These are phyloP conservation scores for Didymodactylos carnosus DNA, from an alignment of 2,888 invertebrate species.

Conservation along the genomic window DNA sequence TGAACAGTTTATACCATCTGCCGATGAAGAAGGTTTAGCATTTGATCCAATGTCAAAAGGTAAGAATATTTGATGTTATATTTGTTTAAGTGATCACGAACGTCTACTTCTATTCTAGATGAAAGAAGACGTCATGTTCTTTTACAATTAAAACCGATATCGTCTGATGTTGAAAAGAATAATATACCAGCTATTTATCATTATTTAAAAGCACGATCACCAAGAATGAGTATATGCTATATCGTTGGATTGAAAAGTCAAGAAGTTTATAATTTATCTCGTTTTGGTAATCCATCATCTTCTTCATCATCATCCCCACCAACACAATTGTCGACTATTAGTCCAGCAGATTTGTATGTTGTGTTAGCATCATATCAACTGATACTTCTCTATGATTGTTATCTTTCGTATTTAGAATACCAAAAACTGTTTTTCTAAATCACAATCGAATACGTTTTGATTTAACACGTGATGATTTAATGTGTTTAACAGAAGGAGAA, in stretches of 20 bases:
- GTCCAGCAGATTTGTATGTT: neutral
- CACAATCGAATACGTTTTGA: neutral
- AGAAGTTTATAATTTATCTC: neutral
- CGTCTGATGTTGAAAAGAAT: neutral
- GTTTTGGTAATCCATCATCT: neutral
- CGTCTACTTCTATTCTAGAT: neutral
- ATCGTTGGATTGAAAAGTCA: neutral
- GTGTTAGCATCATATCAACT: neutral
- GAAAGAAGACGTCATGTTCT: neutral
- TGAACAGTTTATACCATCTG: neutral
- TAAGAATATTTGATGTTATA: neutral
- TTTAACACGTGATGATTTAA: slow-evolving; percentile 50
- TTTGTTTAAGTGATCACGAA: neutral
- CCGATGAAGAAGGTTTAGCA: neutral
- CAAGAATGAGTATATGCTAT: neutral
- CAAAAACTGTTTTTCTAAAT: neutral
- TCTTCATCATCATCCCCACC: neutral
- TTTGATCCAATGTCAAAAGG: neutral
- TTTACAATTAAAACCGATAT: neutral
- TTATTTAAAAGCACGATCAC: neutral
- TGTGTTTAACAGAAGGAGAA: slow-evolving; percentile 69
- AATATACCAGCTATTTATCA: neutral
- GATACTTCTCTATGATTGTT: neutral
- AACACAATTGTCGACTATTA: neutral
- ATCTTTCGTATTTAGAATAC: neutral